Percentiles rank a stretch among this genome's conserved stretches.
These are phyloP conservation scores for Ichneumoninae sp. DNA, from an alignment of 2,888 invertebrate genomes.

Conservation along the genomic window DNA sequence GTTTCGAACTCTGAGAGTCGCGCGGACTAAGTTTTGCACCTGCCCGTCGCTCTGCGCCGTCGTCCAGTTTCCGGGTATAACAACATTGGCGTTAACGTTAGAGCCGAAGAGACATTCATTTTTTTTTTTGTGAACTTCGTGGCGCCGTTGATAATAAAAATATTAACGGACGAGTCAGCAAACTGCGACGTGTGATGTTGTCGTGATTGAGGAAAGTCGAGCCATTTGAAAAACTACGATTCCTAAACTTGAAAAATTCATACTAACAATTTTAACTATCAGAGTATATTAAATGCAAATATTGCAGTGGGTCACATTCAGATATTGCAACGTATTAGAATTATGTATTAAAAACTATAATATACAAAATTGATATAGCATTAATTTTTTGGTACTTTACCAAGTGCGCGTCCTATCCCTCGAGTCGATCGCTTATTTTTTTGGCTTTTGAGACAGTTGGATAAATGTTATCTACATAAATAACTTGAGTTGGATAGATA, in stretches of 20 bases:
- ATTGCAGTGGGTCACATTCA: too few species aligned
- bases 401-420: background rate
- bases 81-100: background rate
- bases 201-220: background rate
- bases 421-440: conserved; percentile 61
- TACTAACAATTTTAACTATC: too few species aligned
- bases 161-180: background rate
- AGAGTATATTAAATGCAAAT: too few species aligned
- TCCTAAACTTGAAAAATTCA: background rate
- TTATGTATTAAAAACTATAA: too few species aligned
- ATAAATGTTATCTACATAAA: conserved; percentile 46
- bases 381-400: too few species aligned
- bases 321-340: too few species aligned
- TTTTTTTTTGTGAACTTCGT: background rate
- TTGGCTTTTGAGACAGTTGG: conserved; percentile 53
- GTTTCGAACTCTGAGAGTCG: conserved; percentile 19
- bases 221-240: background rate
- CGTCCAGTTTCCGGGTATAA: conserved; percentile 5
- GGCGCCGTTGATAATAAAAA: background rate
- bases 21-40: conserved; percentile 2
- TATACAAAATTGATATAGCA: too few species aligned
- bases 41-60: conserved; percentile 24
- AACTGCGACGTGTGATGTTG: background rate
- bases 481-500: conserved; percentile 59
- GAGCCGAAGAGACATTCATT: background rate